Base-by-base conservation (phyloP, 2,888 invertebrate species). In the Allolobophora icterica region DNA sequence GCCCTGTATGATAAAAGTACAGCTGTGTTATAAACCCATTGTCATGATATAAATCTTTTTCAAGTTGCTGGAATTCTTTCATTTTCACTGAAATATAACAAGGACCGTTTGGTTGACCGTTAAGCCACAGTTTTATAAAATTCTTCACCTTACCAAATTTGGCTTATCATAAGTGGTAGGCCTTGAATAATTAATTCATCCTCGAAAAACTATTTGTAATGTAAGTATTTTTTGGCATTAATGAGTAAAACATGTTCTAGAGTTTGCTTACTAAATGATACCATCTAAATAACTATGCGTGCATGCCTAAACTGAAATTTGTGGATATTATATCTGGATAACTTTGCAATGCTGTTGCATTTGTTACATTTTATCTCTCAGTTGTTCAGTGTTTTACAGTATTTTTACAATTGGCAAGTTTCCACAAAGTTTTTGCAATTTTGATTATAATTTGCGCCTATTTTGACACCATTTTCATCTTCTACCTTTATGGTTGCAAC, bases 361-460 rank as follows among this genome's bases (percentile, higher is more conserved):
- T 71, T 52, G 1, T 24, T 71, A 11, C n/a, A 71, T 71, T 71
- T 71, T 71, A 71, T 30, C 71, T n/a, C 2, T 71, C 71, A n/a
- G 30, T 71, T n/a, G 17, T 71, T 71, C 71, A 71, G 71, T 71
- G 30, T 71, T 71, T 30, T 71, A n/a, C n/a, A 71, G 13, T 71
- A 52, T 21, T 52, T 52, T 52, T 52, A 52, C 52, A 52, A 24
- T 52, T 71, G 71, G 71, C n/a, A 13, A n/a, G n/a, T n/a, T 71
- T 71, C 71, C 71, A n/a, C 30, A 52, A 52, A 71, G 2, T 71
- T 13, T 71, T 71, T 11, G 11, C 71, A 71, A 71, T 30, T 71
- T 71, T 71, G 71, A 71, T 71, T n/a, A 71, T 71, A n/a, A n/a
- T n/a, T 71, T n/a, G n/a, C n/a, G n/a, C n/a, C 30, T 71, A n/a